Evolutionary conservation across 2,113 vertebrate species (phyloP).

Genomic region (Vulpes vulpes): DNA sequence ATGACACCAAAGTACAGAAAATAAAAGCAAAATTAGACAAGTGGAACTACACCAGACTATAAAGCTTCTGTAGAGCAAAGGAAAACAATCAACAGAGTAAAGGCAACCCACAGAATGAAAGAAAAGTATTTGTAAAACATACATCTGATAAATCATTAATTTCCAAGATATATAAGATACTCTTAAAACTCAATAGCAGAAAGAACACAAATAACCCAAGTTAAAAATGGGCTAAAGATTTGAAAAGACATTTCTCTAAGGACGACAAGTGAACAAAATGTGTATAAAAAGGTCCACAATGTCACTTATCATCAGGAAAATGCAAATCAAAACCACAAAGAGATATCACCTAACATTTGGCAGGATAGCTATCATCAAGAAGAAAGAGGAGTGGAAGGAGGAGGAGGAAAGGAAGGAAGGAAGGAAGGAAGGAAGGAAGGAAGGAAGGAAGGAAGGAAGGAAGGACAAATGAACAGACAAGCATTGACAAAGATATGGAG

Average conservation of each 20-base stretch:
- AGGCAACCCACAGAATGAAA: neutral
- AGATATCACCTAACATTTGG: neutral
- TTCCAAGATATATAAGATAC: slow-evolving; percentile 3
- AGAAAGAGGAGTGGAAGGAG: neutral
- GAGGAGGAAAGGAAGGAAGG: too few species aligned
- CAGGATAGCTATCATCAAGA: neutral
- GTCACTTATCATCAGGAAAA: neutral
- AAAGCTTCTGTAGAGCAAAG: neutral
- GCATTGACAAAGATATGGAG: neutral
- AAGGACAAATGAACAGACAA: neutral
- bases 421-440: too few species aligned
- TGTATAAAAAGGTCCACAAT: neutral
- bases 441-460: too few species aligned
- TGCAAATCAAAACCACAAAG: slow-evolving; percentile 8
- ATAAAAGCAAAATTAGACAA: neutral
- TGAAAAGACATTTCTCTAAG: neutral
- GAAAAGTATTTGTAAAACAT: neutral
- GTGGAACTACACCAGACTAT: neutral
- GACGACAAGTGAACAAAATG: neutral
- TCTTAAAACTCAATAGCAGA: neutral
- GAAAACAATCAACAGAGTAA: neutral
- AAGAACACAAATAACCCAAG: neutral
- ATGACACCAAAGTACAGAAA: neutral
- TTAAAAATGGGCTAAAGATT: neutral
- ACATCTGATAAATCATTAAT: neutral